Evolutionary conservation across 2,113 vertebrate genomes (phyloP).

Genomic region (Cisticola juncidis): DNA sequence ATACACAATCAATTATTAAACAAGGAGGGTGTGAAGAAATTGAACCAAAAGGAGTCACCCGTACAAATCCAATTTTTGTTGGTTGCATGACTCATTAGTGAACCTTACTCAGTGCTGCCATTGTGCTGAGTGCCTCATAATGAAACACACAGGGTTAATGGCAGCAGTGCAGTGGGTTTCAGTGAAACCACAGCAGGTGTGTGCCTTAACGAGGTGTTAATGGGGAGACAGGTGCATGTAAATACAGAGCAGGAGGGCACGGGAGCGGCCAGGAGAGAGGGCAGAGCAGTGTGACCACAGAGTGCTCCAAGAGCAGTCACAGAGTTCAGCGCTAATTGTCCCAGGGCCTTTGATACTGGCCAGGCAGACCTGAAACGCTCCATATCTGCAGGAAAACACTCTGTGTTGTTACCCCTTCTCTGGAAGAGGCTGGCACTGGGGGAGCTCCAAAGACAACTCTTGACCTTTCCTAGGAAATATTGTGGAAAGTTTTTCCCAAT

Average conservation of each 20-base stretch:
- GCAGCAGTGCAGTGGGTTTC: constrained; percentile 16
- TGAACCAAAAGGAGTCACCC: constrained; percentile 29
- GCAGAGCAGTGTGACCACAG: not conserved
- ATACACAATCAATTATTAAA: constrained; percentile 55
- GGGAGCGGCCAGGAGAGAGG: not conserved
- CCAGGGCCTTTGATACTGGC: not conserved
- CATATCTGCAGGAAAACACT: not conserved
- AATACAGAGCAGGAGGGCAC: constrained; percentile 23
- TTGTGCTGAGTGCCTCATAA: constrained; percentile 41
- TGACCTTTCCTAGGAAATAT: not conserved
- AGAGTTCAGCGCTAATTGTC: not conserved
- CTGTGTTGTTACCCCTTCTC: not conserved
- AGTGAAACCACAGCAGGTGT: constrained; percentile 68
- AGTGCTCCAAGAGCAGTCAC: not conserved
- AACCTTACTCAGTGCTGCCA: constrained; percentile 35
- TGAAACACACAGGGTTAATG: constrained; percentile 43
- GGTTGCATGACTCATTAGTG: constrained; percentile 34
- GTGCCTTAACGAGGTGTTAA: constrained; percentile 67
- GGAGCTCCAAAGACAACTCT: not conserved
- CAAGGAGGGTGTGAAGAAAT: not conserved
- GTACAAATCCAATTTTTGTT: constrained; percentile 28
- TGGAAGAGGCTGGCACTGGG: not conserved
- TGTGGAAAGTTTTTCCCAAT: not conserved
- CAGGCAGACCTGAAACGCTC: not conserved
- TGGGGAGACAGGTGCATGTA: constrained; percentile 60